Conservation (phyloP, 1,140 invertebrate species). For the Drosophila gunungcola region DNA sequence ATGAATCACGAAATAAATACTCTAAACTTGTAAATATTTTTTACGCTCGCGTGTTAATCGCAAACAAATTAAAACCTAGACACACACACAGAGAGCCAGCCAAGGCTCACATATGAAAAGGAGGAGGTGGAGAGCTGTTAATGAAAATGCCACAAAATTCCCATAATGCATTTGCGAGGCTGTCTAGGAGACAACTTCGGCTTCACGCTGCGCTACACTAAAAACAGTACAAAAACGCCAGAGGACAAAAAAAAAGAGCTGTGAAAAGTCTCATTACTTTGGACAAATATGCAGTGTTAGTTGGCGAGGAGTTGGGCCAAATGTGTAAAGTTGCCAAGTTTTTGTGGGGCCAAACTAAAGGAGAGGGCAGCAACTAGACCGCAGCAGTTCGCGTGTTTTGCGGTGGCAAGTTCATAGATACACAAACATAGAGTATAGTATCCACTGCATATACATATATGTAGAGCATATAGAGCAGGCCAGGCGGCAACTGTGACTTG, state of each 20-base stretch:
- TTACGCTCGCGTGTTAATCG: slow-evolving; percentile 72
- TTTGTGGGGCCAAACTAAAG: slow-evolving; percentile 13
- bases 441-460: slow-evolving; percentile 1
- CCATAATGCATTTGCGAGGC: slow-evolving; percentile 74
- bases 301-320: slow-evolving; percentile 47
- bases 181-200: slow-evolving; percentile 62
- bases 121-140: slow-evolving; percentile 54
- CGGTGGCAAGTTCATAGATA: slow-evolving; percentile 75
- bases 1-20: slow-evolving; percentile 32
- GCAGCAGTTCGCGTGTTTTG: slow-evolving; percentile 69
- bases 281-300: slow-evolving; percentile 77
- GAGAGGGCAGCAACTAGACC: slow-evolving; percentile 33
- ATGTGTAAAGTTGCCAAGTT: slow-evolving; percentile 74
- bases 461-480: slow-evolving; percentile 31
- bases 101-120: slow-evolving; percentile 18
- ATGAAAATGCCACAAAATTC: slow-evolving; percentile 84
- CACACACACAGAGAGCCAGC: slow-evolving; percentile 24
- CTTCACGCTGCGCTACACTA: slow-evolving; percentile 66
- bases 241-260: slow-evolving; percentile 50
- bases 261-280: slow-evolving; percentile 83
- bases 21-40: slow-evolving; percentile 46
- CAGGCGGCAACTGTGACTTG: slow-evolving; percentile 66
- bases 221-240: slow-evolving; percentile 14
- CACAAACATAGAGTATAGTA: slow-evolving; percentile 27
- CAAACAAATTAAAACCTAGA: slow-evolving; percentile 72